phyloP scores from a whole-genome alignment of 2,113 vertebrate species.

The Crotalus horridus region DNA sequence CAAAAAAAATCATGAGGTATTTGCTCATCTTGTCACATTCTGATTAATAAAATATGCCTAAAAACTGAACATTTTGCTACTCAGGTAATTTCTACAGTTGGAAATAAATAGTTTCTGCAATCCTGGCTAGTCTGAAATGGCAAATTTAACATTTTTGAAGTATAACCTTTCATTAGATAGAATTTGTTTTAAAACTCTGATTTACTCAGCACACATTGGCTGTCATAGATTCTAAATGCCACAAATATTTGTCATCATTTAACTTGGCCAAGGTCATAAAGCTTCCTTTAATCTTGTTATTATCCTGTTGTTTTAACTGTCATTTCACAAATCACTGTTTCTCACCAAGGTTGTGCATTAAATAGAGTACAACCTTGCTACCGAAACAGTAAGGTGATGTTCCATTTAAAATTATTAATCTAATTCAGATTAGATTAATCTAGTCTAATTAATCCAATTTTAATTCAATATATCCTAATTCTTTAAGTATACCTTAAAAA shows the following conservation, averaged over 20 bases:
- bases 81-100: background rate
- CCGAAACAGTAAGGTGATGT: background rate
- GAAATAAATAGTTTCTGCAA: background rate
- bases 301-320: background rate
- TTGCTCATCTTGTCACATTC: background rate
- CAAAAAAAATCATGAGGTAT: background rate
- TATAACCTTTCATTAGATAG: background rate
- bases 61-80: background rate
- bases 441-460: background rate
- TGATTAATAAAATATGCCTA: background rate
- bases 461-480: background rate
- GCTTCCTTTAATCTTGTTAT: background rate
- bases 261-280: background rate
- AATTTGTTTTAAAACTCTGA: background rate
- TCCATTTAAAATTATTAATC: background rate
- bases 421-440: background rate
- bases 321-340: conserved; percentile 1
- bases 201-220: background rate
- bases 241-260: background rate
- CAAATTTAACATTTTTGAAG: background rate
- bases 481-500: background rate
- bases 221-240: background rate
- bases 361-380: background rate
- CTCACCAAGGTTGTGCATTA: background rate
- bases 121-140: background rate